phyloP scores from a whole-genome alignment of 2,113 vertebrate genomes.

The Salvelinus namaycush region DNA sequence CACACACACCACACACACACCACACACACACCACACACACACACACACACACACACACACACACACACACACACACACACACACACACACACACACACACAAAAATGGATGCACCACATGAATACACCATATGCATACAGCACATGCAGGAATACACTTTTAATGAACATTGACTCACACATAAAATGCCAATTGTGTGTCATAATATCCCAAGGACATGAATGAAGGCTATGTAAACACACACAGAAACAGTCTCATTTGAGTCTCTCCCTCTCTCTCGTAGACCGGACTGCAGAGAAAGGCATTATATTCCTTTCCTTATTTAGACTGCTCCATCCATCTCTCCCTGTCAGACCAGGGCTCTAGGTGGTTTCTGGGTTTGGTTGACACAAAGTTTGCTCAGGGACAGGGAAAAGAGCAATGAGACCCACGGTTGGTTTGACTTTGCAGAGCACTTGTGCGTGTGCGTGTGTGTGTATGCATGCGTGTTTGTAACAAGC shows the following conservation, averaged over 20 bases:
- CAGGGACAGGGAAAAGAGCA: too few relatives aligned
- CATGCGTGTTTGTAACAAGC: too few relatives aligned
- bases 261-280: not conserved
- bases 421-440: too few relatives aligned
- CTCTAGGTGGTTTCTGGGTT: too few relatives aligned
- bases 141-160: slow-evolving; percentile 3
- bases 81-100: not conserved
- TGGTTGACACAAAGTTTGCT: too few relatives aligned
- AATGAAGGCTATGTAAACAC: not conserved
- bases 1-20: not conserved
- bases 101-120: not conserved
- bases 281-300: too few relatives aligned
- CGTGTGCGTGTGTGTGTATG: too few relatives aligned
- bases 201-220: slow-evolving; percentile 14
- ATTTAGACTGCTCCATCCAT: not conserved
- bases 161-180: not conserved
- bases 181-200: not conserved
- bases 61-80: not conserved
- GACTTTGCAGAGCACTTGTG: too few relatives aligned
- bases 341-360: not conserved
- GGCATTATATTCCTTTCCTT: not conserved
- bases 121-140: not conserved
- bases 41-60: not conserved
- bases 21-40: not conserved
- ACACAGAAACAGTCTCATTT: not conserved